Evolutionary conservation across 37 sponge, comb jelly and placozoan species (phyloP), one percentile per base, ranked within the genome.

Genomic region (Halisarca cf. caerulea): DNA sequence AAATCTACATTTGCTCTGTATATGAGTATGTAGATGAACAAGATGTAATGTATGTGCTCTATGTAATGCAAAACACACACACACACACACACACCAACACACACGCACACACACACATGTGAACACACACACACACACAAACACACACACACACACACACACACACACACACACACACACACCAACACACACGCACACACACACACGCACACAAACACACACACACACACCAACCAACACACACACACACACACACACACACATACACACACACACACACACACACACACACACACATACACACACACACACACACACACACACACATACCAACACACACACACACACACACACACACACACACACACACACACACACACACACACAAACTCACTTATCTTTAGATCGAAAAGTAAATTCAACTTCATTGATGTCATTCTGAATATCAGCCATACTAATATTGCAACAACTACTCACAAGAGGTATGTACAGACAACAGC

Each of bases 91-190:
- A n/a, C n/a, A n/a, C n/a, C n/a, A n/a, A 47, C 51, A 47, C 51
- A 47, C 51, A 47, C n/a, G n/a, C n/a, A n/a, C n/a, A n/a, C n/a
- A n/a, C n/a, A n/a, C 11, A 47, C 51, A 47, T 47, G 51, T n/a
- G n/a, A n/a, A n/a, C n/a, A n/a, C n/a, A n/a, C n/a, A n/a, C n/a
- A n/a, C 11, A 47, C 51, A 47, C 51, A 47, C 51, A 47, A 11
- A n/a, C 59, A 80, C 81, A 54, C 59, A 80, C 60, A 58, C 30
- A 80, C 81, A 80, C 80, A 79, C 59, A 15, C 81, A 80, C 81
- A 15, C 81, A 80, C 59, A 54, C 60, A 47, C 32, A 47, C 55
- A n/a, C 9, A 78, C 55, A 28, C 21, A n/a, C n/a, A n/a, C n/a
- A n/a, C n/a, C n/a, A n/a, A n/a, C n/a, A n/a, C n/a, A n/a, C n/a